Base-by-base conservation (phyloP, 2,113 vertebrate species). In the Bos javanicus region DNA sequence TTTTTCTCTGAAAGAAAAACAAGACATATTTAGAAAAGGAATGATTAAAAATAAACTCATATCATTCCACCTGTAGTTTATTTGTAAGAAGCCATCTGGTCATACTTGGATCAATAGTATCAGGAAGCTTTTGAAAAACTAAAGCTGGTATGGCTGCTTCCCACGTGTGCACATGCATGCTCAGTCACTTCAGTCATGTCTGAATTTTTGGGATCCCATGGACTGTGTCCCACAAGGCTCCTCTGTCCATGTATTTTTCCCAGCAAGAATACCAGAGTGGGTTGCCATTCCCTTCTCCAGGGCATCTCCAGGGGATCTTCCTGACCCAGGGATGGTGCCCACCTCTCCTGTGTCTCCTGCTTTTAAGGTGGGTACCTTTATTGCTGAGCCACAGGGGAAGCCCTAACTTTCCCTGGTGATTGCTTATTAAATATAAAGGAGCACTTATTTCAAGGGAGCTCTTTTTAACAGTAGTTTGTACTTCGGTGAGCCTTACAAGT, bases 1-100 rank as follows among this genome's bases (percentile, higher is more conserved):
- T 56, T 94, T 52, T 57, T 56, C 26, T 57, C 7, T 62, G n/a
- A 60, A 91, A 95, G 62, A 84, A 94, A 86, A 92, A 86, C 76
- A 46, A 89, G 94, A 87, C 25, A 88, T 90, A 96, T 91, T 95
- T 97, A 93, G 33, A 97, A 80, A 10, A 88, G 46, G 21, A 84
- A 82, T 95, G 59, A 95, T 93, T 96, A 97, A 97, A 96, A 96
- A 89, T 92, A 96, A 87, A 71, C 36, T 81, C 48, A 87, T 92
- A 91, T 87, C 39, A 76, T 96, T 86, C 28, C n/a, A 96, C 85
- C 76, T 96, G 30, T 30, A 56, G 54, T 97, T 90, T 80, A 90
- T 97, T 91, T 97, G 50, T 95, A 96, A 97, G 43, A 91, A 94
- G n/a, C 67, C 93, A 97, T 82, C 83, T 95, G 92, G 83, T 46